Evolutionary conservation across 2,888 invertebrate genomes (phyloP).

Genomic region (Amorpha juglandis): DNA sequence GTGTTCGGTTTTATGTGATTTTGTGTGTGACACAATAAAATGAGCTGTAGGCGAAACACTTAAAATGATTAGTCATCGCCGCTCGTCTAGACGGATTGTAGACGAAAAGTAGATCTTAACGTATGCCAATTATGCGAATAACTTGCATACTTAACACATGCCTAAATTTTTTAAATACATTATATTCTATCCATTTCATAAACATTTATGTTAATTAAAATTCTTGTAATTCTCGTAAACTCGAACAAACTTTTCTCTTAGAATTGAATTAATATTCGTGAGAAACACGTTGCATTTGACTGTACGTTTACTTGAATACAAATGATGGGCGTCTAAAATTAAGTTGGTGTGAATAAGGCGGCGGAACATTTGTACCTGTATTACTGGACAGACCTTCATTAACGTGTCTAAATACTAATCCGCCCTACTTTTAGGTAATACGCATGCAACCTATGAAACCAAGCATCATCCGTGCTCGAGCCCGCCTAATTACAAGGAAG

Average conservation of each 20-base stretch:
- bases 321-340: constrained; percentile 18
- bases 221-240: not conserved
- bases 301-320: constrained; percentile 18
- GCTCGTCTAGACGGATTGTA: constrained; percentile 48
- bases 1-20: constrained; percentile 71
- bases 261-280: constrained; percentile 6
- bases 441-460: constrained; percentile 17
- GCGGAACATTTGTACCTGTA: constrained; percentile 13
- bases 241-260: not conserved
- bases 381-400: constrained; percentile 25
- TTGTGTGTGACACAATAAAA: constrained; percentile 62
- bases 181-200: not conserved
- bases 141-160: not conserved
- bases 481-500: not conserved
- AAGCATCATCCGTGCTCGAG: constrained; percentile 1
- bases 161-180: not conserved
- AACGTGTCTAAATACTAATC: constrained; percentile 13
- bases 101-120: constrained; percentile 34
- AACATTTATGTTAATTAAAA: not conserved
- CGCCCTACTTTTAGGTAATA: constrained; percentile 23
- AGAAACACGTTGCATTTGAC: constrained; percentile 9
- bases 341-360: constrained; percentile 19
- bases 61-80: constrained; percentile 51
- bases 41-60: constrained; percentile 48
- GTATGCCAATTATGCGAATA: not conserved